These are phyloP conservation scores for Pteronura brasiliensis DNA, from an alignment of 2,113 vertebrate genomes.

Conservation along the genomic window DNA sequence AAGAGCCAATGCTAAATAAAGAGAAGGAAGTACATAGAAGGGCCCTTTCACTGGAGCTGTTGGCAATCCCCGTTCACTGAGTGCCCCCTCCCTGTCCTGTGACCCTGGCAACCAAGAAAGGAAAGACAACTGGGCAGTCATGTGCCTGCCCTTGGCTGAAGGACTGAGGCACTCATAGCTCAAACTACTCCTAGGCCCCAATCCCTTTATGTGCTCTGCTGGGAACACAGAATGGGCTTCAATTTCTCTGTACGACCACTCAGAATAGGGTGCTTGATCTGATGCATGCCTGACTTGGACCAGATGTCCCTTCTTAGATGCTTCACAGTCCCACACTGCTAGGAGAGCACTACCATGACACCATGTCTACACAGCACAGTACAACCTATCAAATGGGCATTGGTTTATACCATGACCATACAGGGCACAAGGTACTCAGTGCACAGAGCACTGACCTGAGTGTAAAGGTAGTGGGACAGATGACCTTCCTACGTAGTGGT, in stretches of 20 bases:
- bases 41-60: neutral
- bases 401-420: neutral
- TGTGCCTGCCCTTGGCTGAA: slow-evolving; percentile 31
- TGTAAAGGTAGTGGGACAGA: neutral
- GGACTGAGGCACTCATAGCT: neutral
- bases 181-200: neutral
- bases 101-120: slow-evolving; percentile 56
- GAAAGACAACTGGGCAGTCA: slow-evolving; percentile 48
- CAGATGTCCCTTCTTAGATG: neutral
- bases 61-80: neutral
- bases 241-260: neutral
- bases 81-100: neutral
- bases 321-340: neutral
- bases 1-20: neutral
- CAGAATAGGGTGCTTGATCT: neutral
- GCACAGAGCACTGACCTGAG: too few relatives aligned
- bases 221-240: neutral
- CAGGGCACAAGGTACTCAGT: neutral
- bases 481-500: neutral
- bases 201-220: neutral
- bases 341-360: neutral
- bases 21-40: neutral
- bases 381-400: neutral
- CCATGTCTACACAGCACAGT: neutral
- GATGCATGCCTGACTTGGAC: neutral